Evolutionary conservation across 2,888 invertebrate species (phyloP), one percentile per base, ranked within the genome.

Genomic region (Sesamia inferens): DNA sequence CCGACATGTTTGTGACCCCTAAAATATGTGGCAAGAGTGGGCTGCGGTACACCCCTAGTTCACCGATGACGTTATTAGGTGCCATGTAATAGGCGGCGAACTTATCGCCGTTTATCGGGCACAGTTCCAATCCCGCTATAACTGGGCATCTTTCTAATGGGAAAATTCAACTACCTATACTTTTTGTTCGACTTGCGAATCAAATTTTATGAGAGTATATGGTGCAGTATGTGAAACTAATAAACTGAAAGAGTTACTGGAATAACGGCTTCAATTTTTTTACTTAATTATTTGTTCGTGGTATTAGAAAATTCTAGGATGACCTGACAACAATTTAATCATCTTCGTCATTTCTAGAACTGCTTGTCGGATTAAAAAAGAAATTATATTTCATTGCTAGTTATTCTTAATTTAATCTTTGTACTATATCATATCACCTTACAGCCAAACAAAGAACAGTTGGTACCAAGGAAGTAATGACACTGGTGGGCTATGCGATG

Each of bases 111-210:
- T 81, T 85, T 81, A 81, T 76, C 85, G 83, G 81, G 83, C 84
- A 83, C 76, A 74, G 85, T 85, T 85, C 85, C 85, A 84, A 83
- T 83, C 85, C 55, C 73, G 76, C 68, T 78, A 78, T 73, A 82
- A 82, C 84, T 71, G 80, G 59, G 74, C 70, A 83, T 81, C 83
- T 77, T 84, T 78, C 68, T 75, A 71, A 82, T 79, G 75, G 67
- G 71, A 67, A 81, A 81, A 81, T 82, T 81, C 83, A 81, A 81
- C 82, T 81, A 82, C 47, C 82, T 81, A 82, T 42, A 68, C 11
- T 81, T 81, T 79, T 77, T 72, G 78, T 72, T 76, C 55, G 62
- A 68, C 47, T 68, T 68, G 65, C 22, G 77, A 68, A 76, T 68
- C 51, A 71, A 75, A 51, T 31, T 31, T 31, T 70, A 69, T 57